A percentile compares a stretch with the other conserved stretches of the same genome.
These are phyloP conservation scores for Archips xylosteana DNA, from an alignment of 2,888 invertebrate species.

Conservation along the genomic window DNA sequence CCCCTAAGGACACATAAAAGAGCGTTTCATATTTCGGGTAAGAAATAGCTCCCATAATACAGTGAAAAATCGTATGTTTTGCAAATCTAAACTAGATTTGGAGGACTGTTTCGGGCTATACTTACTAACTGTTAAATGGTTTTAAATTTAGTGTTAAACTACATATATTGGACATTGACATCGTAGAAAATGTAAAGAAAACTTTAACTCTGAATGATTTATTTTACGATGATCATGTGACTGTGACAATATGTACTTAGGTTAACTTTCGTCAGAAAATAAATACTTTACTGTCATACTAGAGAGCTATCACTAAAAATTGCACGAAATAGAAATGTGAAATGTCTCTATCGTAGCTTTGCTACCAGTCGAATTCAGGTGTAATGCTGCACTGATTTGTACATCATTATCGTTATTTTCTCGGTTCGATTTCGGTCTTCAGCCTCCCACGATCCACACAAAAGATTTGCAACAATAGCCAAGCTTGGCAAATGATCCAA, in stretches of 20 bases:
- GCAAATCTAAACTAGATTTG: not conserved
- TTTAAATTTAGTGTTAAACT: not conserved
- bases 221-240: no score
- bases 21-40: slow-evolving; percentile 17
- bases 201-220: no score
- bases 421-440: not conserved
- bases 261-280: no score
- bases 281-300: no score
- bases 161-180: not conserved
- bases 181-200: no score
- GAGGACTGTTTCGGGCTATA: not conserved
- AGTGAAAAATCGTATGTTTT: slow-evolving; percentile 8
- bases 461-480: not conserved
- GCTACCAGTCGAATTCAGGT: no score
- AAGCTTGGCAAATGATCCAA: not conserved
- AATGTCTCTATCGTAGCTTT: no score
- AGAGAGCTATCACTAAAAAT: no score
- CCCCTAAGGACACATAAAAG: slow-evolving; percentile 22
- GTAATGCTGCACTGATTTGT: no score
- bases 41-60: slow-evolving; percentile 16
- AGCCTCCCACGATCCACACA: not conserved
- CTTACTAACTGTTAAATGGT: not conserved
- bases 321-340: no score
- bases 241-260: no score
- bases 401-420: no score